Percentiles rank a stretch among this genome's conserved stretches.
These are phyloP conservation scores for Liposcelis brunnea DNA, from an alignment of 2,888 invertebrate genomes.

Conservation along the genomic window DNA sequence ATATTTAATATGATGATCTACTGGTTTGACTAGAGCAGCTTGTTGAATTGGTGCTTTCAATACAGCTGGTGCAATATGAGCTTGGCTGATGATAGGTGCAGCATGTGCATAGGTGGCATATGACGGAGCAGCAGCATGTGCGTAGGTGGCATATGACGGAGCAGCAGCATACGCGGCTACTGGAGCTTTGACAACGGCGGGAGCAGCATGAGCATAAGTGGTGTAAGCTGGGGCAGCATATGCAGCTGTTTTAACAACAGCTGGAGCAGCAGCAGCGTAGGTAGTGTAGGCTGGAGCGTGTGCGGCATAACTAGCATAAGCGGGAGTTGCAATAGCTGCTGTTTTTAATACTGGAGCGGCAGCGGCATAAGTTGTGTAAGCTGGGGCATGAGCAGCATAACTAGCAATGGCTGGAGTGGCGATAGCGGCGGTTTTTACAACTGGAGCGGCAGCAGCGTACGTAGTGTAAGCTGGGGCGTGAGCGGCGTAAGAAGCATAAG, in stretches of 20 bases:
- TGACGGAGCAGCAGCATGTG: background rate
- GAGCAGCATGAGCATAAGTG: conserved; percentile 7
- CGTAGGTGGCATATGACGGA: background rate
- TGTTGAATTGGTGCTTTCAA: conserved; percentile 1
- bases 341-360: background rate
- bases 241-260: background rate
- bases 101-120: conserved; percentile 2
- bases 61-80: background rate
- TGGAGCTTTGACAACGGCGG: conserved; percentile 18
- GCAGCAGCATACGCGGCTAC: conserved; percentile 25
- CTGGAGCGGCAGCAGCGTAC: background rate
- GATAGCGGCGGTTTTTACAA: background rate
- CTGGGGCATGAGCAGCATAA: background rate
- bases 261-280: background rate
- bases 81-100: background rate
- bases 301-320: background rate
- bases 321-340: background rate
- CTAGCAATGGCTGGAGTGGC: background rate
- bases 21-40: conserved; percentile 3
- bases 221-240: background rate
- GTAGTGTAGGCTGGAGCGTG: background rate
- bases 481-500: conserved; percentile 11
- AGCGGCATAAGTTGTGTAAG: background rate
- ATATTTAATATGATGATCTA: conserved; percentile 7
- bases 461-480: background rate